Conservation (phyloP, 2,113 vertebrate species). For the Hypocryptadius cinnamomeus region DNA sequence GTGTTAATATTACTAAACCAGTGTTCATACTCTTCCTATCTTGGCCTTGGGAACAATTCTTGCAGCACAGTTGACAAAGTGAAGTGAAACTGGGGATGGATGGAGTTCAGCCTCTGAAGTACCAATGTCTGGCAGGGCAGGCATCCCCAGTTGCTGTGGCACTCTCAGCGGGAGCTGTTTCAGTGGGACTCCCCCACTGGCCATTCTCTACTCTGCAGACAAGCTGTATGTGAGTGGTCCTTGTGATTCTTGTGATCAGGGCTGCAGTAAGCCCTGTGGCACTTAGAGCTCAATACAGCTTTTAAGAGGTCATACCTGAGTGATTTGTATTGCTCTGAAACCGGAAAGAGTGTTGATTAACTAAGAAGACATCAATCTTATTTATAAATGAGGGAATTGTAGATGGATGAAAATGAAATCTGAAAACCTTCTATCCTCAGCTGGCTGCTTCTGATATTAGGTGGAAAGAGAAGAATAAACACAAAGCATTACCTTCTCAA, state of each 20-base stretch:
- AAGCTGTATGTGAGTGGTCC: not conserved
- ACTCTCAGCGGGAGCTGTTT: not conserved
- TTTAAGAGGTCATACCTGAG: not conserved
- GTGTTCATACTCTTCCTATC: not conserved
- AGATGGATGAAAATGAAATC: not conserved
- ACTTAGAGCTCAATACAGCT: not conserved
- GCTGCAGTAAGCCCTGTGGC: not conserved
- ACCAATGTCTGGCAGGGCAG: not conserved
- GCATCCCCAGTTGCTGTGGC: not conserved
- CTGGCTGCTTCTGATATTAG: slow-evolving; percentile 26
- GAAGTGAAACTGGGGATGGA: not conserved
- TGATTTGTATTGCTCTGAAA: not conserved
- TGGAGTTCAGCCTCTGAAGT: not conserved
- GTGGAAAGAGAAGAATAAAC: not conserved
- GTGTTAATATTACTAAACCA: not conserved
- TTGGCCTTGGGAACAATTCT: not conserved
- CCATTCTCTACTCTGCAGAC: not conserved
- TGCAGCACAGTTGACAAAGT: not conserved
- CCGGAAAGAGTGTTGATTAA: not conserved
- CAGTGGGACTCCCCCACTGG: not conserved
- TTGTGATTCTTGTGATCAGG: not conserved
- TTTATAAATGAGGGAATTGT: not conserved
- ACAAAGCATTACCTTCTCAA: slow-evolving; percentile 22
- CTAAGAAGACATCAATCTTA: not conserved
- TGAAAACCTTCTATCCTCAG: not conserved